Conservation (phyloP, 1,140 invertebrate species). For the Brachionus rubens region DNA sequence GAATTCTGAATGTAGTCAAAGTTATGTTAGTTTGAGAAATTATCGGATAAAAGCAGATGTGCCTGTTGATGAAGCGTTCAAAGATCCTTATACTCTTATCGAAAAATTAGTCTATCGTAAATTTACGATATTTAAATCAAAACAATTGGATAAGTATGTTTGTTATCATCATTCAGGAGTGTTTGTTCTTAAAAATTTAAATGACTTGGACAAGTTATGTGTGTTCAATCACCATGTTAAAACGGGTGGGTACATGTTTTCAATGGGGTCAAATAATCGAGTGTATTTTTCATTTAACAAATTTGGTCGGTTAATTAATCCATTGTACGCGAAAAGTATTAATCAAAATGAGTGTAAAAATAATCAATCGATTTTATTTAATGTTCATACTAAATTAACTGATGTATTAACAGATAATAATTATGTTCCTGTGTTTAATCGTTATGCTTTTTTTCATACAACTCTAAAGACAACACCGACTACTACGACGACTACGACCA, state of each 20-base stretch:
- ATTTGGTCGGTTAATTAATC: slow-evolving; percentile 34
- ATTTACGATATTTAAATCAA: slow-evolving; percentile 6
- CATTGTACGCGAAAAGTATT: neutral
- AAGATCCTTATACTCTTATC: slow-evolving; percentile 38
- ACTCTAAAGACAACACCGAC: neutral
- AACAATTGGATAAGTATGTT: slow-evolving; percentile 7
- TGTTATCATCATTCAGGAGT: slow-evolving; percentile 17
- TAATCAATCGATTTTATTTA: slow-evolving; percentile 1
- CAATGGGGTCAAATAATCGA: slow-evolving; percentile 1
- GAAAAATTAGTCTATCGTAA: slow-evolving; percentile 15
- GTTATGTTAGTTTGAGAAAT: slow-evolving; percentile 15
- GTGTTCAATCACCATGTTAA: neutral
- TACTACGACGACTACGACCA: neutral
- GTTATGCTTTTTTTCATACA: neutral
- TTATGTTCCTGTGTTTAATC: neutral
- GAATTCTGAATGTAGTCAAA: slow-evolving; percentile 37
- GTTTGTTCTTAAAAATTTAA: slow-evolving; percentile 12
- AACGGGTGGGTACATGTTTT: neutral
- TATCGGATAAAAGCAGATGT: slow-evolving; percentile 34
- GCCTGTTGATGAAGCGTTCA: slow-evolving; percentile 33
- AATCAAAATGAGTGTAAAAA: slow-evolving; percentile 7
- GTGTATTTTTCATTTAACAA: slow-evolving; percentile 36
- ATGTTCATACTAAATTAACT: slow-evolving; percentile 40
- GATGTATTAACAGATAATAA: slow-evolving; percentile 1
- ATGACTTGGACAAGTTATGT: slow-evolving; percentile 36